A percentile compares a stretch with the other conserved stretches of the same genome.
These are phyloP conservation scores for Tricholaema leucomelas DNA, from an alignment of 2,113 vertebrate genomes.

Conservation along the genomic window DNA sequence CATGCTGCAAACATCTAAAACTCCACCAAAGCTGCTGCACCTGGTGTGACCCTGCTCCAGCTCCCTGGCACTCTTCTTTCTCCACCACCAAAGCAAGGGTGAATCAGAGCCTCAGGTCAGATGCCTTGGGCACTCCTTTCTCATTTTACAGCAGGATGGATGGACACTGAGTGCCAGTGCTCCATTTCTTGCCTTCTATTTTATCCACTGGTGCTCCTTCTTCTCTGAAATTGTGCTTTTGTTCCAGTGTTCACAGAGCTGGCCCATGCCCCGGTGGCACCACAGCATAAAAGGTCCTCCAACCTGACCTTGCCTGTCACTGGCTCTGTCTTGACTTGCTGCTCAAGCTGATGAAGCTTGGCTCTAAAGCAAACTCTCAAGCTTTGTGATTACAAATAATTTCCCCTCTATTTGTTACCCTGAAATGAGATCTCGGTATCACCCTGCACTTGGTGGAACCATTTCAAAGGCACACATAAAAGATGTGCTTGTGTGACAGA, in stretches of 20 bases:
- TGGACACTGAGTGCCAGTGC: not conserved
- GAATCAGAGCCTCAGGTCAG: not conserved
- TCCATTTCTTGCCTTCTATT: constrained; percentile 20
- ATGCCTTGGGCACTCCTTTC: not conserved
- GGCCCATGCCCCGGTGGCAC: not conserved
- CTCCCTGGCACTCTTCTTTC: not conserved
- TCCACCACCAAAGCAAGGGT: not conserved
- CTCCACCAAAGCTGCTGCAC: constrained; percentile 21
- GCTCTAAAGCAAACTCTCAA: constrained; percentile 54
- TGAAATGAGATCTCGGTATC: constrained; percentile 68
- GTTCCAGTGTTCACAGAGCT: not conserved
- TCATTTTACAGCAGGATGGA: not conserved
- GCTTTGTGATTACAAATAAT: constrained; percentile 60
- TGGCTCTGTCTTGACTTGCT: not conserved
- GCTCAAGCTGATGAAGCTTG: constrained; percentile 31
- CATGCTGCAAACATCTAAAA: constrained; percentile 41
- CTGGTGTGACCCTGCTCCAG: not conserved
- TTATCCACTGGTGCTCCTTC: not conserved
- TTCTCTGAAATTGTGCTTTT: fast-evolving
- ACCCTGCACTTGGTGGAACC: constrained; percentile 50
- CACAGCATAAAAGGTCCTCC: not conserved
- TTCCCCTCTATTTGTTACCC: constrained; percentile 57
- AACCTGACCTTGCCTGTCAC: not conserved
- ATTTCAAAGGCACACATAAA: constrained; percentile 45
- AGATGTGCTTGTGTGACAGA: constrained; percentile 54